Evolutionary conservation across 2,888 invertebrate genomes (phyloP), one percentile per base, ranked within the genome.

Genomic region (Aphidoletes aphidimyza): DNA sequence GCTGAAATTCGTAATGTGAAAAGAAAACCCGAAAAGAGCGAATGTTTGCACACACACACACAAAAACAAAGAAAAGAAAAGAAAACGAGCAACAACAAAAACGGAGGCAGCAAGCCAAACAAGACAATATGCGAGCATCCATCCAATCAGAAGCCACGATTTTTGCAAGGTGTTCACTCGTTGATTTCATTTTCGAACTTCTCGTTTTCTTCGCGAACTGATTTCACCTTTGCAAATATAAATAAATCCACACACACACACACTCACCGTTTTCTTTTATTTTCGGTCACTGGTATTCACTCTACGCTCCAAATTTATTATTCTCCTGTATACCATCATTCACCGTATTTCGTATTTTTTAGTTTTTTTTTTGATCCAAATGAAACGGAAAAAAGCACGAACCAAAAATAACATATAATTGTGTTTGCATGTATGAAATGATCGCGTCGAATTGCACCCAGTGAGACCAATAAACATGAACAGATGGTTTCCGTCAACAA

Each of bases 131-230:
- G 69, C 69, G 17, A 69, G 3, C 69, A 69, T 81, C 39, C 45
- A 47, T 34, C 78, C 83, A 83, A 83, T 83, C 83, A 83, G 42
- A n/a, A 22, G 37, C 14, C 45, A 83, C n/a, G 39, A 5, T 83
- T 83, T 83, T 83, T 39, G 83, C 83, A 83, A 83, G 83, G 83
- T 83, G 83, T 45, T 83, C 81, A 39, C 22, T 14, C n/a, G n/a
- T n/a, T 30, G 14, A n/a, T 69, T 69, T 69, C 69, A 30, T 69
- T 69, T 69, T 69, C 42, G n/a, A n/a, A n/a, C n/a, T n/a, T n/a
- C n/a, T n/a, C 30, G 30, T 69, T n/a, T 69, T 69, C 26, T 69
- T 26, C 69, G 69, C 69, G 69, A 30, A 69, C 69, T 30, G 69
- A 69, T 69, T 69, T 69, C 69, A 69, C 69, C 69, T 69, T 69